A percentile compares a stretch with the other conserved stretches of the same genome.
phyloP scores from a whole-genome alignment of 2,113 vertebrate genomes.

The Thalassarche chlororhynchos region DNA sequence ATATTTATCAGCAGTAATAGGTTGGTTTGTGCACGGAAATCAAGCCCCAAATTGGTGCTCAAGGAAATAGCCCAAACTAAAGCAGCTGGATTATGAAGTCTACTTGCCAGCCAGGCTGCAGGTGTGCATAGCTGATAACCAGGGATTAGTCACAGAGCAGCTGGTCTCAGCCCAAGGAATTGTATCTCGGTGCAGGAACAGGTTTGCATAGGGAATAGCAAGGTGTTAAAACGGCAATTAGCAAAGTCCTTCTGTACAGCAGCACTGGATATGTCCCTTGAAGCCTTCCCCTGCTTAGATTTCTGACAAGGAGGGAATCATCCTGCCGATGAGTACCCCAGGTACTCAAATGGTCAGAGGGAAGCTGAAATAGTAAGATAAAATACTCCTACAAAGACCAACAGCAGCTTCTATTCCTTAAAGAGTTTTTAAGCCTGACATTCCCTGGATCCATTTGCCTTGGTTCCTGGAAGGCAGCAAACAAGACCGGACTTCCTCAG shows the following conservation, averaged over 20 bases:
- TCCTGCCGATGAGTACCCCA: rapidly evolving
- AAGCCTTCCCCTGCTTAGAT: not conserved
- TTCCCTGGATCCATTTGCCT: not conserved
- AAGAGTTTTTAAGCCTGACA: not conserved
- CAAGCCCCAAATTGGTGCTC: not conserved
- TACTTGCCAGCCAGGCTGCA: not conserved
- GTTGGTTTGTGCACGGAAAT: not conserved
- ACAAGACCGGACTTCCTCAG: not conserved
- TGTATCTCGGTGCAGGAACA: not conserved
- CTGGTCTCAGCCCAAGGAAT: not conserved
- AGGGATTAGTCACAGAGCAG: not conserved
- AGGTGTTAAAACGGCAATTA: not conserved
- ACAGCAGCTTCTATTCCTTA: not conserved
- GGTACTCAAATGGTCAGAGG: not conserved
- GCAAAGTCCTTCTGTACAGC: not conserved
- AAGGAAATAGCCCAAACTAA: not conserved
- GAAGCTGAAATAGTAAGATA: not conserved
- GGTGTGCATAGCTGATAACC: not conserved
- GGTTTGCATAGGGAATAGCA: not conserved
- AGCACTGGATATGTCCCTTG: not conserved
- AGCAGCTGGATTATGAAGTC: not conserved
- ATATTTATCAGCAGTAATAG: not conserved
- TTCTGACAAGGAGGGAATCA: not conserved
- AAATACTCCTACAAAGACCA: not conserved
- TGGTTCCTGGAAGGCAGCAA: not conserved